Conservation (phyloP, 2,113 vertebrate genomes). For the Varanus salvator region DNA sequence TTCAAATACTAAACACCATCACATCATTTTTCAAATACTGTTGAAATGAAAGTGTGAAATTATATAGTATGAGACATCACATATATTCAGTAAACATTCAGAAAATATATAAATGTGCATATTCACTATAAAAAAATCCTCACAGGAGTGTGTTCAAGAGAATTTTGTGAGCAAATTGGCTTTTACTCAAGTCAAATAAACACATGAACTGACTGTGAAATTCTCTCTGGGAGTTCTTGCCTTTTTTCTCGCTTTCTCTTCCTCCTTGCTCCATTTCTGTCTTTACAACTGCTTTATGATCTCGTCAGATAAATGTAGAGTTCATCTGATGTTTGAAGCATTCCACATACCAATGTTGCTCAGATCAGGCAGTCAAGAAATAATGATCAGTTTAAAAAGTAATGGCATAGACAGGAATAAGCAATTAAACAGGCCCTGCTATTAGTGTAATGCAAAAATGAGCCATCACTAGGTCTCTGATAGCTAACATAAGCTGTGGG, state of each 20-base stretch:
- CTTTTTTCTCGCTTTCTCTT: neutral
- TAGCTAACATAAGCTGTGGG: neutral
- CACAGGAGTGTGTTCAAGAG: neutral
- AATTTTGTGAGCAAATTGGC: neutral
- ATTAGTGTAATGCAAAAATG: neutral
- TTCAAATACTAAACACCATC: neutral
- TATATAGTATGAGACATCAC: neutral
- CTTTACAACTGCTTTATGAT: neutral
- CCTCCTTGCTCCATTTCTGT: neutral
- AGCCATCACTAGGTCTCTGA: neutral
- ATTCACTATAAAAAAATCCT: neutral
- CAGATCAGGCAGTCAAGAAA: neutral
- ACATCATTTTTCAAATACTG: neutral
- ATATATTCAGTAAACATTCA: neutral
- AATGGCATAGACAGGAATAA: neutral
- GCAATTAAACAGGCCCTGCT: neutral
- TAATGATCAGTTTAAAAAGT: neutral
- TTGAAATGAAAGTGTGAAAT: neutral
- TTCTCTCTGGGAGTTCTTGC: neutral
- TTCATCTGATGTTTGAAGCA: neutral
- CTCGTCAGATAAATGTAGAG: neutral
- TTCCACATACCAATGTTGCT: neutral
- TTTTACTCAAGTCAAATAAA: neutral
- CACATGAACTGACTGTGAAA: neutral
- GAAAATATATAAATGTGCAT: neutral